Evolutionary conservation across 2,888 invertebrate genomes (phyloP).

Genomic region (Limnephilus rhombicus): DNA sequence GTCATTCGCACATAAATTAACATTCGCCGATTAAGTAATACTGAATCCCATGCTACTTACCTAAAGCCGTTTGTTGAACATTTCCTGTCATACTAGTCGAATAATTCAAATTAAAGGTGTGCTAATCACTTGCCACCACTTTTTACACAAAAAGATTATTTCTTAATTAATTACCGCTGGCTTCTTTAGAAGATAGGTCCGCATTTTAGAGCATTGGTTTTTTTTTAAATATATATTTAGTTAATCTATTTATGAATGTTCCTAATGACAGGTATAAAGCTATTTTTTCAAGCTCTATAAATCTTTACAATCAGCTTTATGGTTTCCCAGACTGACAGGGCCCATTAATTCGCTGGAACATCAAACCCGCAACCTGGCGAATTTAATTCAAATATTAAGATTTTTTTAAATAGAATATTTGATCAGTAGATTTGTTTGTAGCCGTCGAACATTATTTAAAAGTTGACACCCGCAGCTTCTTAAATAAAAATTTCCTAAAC

Average conservation of each 20-base stretch:
- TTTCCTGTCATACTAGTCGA: background rate
- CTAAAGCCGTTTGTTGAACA: background rate
- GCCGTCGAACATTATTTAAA: too few relatives aligned
- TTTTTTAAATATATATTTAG: too few relatives aligned
- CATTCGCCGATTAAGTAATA: background rate
- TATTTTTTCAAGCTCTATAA: background rate
- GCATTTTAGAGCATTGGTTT: background rate
- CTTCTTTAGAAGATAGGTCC: background rate
- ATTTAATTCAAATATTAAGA: background rate
- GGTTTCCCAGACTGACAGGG: background rate
- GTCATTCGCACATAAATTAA: background rate
- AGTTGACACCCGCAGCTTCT: background rate
- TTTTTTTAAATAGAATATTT: background rate
- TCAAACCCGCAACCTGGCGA: background rate
- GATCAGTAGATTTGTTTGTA: too few relatives aligned
- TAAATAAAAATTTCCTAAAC: background rate
- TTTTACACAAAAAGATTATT: conserved; percentile 10
- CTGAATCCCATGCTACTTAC: background rate
- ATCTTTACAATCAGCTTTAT: background rate
- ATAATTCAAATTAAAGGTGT: background rate
- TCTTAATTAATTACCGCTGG: conserved; percentile 17
- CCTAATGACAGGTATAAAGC: background rate
- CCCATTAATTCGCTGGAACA: background rate
- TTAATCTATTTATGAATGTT: background rate
- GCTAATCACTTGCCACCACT: conserved; percentile 16